Evolutionary conservation across 2,113 vertebrate species (phyloP), one percentile per base, ranked within the genome.

Genomic region (Mirounga angustirostris): DNA sequence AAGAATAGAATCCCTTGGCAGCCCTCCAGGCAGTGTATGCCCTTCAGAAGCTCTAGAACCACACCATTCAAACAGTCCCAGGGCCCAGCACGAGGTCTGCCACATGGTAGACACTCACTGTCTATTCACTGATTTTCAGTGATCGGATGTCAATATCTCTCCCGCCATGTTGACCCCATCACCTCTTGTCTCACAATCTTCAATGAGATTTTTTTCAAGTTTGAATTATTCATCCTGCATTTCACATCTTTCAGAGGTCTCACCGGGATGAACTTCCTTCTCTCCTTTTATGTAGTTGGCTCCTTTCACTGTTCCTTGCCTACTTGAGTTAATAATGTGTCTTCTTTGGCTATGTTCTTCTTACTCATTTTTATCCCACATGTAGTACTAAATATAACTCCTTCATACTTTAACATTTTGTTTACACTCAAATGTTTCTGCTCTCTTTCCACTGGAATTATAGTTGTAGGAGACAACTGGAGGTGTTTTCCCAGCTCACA

Each of bases 361-460:
- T 79, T 54, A 61, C 6, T 74, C 59, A 58, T 65, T 73, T 95
- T 79, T 86, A 83, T 79, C 81, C 69, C 56, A 83, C 56, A 94
- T 15, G 13, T 10, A 50, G 54, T 88, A 65, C 91, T 91, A 85
- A 96, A 85, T 92, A 91, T 79, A 95, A 76, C 7, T 73, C 79
- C 59, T n/a, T 67, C 92, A 63, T 80, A 79, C 36, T 54, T 59
- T 15, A 54, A 56, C 82, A 93, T 89, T 92, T 92, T 94, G 56
- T 93, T 91, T 91, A 69, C 28, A 67, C 46, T 90, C 40, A 33
- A 46, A 83, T 36, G 50, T 59, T 82, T 54, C 65, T 86, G 50
- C 19, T 84, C 88, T 92, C 59, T 69, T 58, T 73, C 54, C 40
- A 26, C 0, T 59, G 58, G 43, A 93, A 94, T 90, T 67, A 46